Base-by-base conservation (phyloP, 2,888 invertebrate species). In the Rhingia rostrata region DNA sequence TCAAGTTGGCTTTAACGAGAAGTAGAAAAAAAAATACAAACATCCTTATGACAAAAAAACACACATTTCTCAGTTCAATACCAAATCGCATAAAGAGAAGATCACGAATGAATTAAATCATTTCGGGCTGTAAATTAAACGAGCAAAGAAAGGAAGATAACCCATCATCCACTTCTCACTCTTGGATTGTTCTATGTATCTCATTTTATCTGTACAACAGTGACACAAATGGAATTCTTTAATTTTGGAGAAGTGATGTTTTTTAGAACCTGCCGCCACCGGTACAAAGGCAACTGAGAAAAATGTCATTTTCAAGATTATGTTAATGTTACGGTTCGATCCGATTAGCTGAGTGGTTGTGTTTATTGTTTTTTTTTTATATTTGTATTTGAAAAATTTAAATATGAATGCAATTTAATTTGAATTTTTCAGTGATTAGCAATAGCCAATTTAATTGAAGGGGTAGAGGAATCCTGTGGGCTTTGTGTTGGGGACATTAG, bases 71-170 rank as follows among this genome's bases (percentile, higher is more conserved):
- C 9, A 39, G 51, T 32, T 33, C n/a, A n/a, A 35, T 56, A 37
- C 49, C 22, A 22, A 69, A 54, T 47, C 49, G 12, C 14, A 64
- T 39, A 64, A 66, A 82, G 58, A 51, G 39, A 64, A 69, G 60
- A 43, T 47, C 45, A 73, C 45, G 53, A 69, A 84, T 10, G 12
- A 79, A 79, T 69, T 84, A 56, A 80, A 80, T 66, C 60, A 80
- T 74, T 54, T 66, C 30, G 80, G 61, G 60, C 70, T 60, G 74
- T 66, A 74, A 79, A 80, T 84, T 70, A 70, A 69, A 69, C n/a
- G 32, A 45, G 33, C 51, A 82, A 54, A 56, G 58, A 61, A 54
- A 43, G n/a, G 56, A 41, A 79, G 74, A 80, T 80, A 75, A 69
- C 63, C 61, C 54, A 74, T 22, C 22, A 22, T 70, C 69, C 60